These are phyloP conservation scores for Melanotaenia trifasciata DNA, from an alignment of 2,797 vertebrate species.

Conservation along the genomic window DNA sequence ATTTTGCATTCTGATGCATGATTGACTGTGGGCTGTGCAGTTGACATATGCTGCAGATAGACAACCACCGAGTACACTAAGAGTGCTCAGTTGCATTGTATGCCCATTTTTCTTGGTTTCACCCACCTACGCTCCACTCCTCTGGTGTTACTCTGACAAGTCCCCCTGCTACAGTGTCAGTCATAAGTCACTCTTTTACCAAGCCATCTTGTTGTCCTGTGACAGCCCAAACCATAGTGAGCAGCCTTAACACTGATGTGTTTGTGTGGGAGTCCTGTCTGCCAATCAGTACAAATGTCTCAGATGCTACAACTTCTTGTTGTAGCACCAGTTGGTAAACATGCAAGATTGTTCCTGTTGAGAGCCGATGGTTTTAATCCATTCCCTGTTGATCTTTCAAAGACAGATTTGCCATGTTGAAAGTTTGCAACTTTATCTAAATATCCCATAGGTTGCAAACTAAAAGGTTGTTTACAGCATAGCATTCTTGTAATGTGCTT, in stretches of 20 bases:
- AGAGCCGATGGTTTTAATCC: neutral
- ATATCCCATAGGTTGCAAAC: neutral
- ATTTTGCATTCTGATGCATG: slow-evolving; percentile 3
- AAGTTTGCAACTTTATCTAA: neutral
- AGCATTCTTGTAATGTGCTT: neutral
- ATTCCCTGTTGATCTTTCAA: slow-evolving; percentile 15
- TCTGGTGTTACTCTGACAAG: slow-evolving; percentile 69
- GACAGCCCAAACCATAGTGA: slow-evolving; percentile 64
- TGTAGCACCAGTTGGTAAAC: neutral
- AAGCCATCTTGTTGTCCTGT: slow-evolving; percentile 57
- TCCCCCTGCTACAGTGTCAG: slow-evolving; percentile 66
- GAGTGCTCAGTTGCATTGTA: slow-evolving; percentile 27
- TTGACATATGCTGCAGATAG: slow-evolving; percentile 37
- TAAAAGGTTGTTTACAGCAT: neutral
- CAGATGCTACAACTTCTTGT: slow-evolving; percentile 4
- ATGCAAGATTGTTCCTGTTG: neutral
- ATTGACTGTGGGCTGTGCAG: neutral
- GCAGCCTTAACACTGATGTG: slow-evolving; percentile 57
- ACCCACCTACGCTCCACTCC: slow-evolving; percentile 56
- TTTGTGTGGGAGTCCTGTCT: slow-evolving; percentile 56
- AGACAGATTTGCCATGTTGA: neutral
- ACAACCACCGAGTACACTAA: slow-evolving; percentile 32
- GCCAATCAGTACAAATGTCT: slow-evolving; percentile 51
- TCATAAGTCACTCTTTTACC: slow-evolving; percentile 63
- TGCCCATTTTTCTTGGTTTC: slow-evolving; percentile 35